Conservation (phyloP, 2,797 vertebrate species). For the Falco berigora region DNA sequence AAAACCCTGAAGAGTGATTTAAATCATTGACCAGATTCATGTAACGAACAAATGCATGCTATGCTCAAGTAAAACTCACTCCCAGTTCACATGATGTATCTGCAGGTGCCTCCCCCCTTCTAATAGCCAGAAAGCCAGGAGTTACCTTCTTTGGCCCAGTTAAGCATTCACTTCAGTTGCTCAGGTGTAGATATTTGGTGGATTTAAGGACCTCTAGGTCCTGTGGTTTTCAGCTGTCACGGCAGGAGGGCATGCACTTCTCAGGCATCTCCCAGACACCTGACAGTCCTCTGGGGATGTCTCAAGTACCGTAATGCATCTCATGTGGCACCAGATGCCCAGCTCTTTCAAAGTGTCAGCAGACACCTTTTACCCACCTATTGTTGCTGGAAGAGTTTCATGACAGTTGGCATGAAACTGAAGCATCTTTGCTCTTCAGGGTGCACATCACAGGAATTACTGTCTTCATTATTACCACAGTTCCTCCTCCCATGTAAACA, state of each 20-base stretch:
- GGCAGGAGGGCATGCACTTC: neutral
- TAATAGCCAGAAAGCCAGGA: neutral
- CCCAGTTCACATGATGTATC: neutral
- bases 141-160: neutral
- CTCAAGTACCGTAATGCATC: neutral
- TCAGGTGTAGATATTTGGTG: neutral
- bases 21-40: neutral
- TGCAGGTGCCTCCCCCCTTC: neutral
- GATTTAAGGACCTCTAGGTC: neutral
- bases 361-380: neutral
- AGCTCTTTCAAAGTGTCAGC: neutral
- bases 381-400: neutral
- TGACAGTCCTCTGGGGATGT: neutral
- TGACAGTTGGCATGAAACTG: neutral
- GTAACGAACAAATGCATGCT: neutral
- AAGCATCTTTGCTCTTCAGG: neutral
- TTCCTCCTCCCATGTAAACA: neutral
- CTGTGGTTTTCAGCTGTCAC: neutral
- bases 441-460: neutral
- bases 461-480: neutral
- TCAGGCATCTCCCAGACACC: neutral
- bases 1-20: neutral
- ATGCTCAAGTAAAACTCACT: neutral
- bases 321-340: neutral
- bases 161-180: neutral